Evolutionary conservation across 2,113 vertebrate genomes (phyloP).

Genomic region (Labeo catla): DNA sequence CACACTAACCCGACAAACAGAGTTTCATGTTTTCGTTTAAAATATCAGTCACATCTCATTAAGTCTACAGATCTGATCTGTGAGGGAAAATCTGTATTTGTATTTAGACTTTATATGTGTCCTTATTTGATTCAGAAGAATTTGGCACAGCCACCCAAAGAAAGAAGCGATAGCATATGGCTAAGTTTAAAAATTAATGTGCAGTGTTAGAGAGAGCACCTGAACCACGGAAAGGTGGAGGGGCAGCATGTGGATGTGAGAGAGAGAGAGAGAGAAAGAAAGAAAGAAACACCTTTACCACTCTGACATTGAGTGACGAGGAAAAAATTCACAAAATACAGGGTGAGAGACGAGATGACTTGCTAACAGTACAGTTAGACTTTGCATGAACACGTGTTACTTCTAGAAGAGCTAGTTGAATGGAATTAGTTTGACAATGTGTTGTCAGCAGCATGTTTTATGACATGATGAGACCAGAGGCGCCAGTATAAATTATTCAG

Average conservation of each 20-base stretch:
- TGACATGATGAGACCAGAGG: slow-evolving; percentile 57
- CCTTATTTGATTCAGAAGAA: slow-evolving; percentile 60
- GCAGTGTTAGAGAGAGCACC: slow-evolving; percentile 59
- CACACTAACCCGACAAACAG: background rate
- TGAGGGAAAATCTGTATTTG: slow-evolving; percentile 28
- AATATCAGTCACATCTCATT: background rate
- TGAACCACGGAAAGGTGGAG: slow-evolving; percentile 65
- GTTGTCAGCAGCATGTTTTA: slow-evolving; percentile 50
- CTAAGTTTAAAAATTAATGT: slow-evolving; percentile 72
- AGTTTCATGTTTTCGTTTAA: background rate
- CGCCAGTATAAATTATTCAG: slow-evolving; percentile 66
- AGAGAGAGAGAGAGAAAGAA: background rate
- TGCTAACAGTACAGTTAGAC: background rate
- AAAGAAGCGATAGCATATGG: slow-evolving; percentile 68
- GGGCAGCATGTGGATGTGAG: slow-evolving; percentile 17
- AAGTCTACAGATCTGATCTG: slow-evolving; percentile 32
- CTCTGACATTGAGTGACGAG: slow-evolving; percentile 7
- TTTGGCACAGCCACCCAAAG: slow-evolving; percentile 59
- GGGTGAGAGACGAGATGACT: background rate
- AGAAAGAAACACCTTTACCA: slow-evolving; percentile 29
- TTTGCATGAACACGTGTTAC: background rate
- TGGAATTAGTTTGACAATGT: slow-evolving; percentile 54
- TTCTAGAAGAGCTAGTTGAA: slow-evolving; percentile 1
- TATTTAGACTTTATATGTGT: background rate
- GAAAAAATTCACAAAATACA: slow-evolving; percentile 11